phyloP scores from a whole-genome alignment of 2,797 vertebrate genomes.

The Etheostoma perlongum region DNA sequence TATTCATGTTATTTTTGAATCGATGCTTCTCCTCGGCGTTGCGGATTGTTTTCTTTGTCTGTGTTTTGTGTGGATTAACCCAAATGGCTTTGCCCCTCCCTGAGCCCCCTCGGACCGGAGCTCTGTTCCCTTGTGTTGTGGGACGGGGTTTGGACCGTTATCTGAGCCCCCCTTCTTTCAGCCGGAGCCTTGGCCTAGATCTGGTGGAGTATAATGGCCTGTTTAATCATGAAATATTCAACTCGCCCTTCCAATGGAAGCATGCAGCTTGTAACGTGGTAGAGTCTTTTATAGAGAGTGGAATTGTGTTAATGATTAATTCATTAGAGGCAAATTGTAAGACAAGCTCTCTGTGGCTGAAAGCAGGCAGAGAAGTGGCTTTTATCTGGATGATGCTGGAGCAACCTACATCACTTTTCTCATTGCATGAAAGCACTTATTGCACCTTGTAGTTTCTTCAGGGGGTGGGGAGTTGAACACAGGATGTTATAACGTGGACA shows the following conservation, averaged over 20 bases:
- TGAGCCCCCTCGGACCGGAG: constrained; percentile 60
- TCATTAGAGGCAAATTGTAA: constrained; percentile 66
- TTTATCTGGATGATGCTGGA: constrained; percentile 39
- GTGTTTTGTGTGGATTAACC: constrained; percentile 79
- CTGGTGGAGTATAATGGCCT: constrained; percentile 73
- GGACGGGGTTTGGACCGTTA: constrained; percentile 81
- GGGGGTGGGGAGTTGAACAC: constrained; percentile 53
- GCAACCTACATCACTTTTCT: constrained; percentile 35
- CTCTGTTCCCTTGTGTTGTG: constrained; percentile 60
- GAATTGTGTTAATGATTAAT: constrained; percentile 73
- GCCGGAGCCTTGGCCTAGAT: constrained; percentile 83
- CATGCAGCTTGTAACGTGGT: constrained; percentile 65
- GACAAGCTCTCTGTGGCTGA: constrained; percentile 31
- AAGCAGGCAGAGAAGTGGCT: constrained; percentile 39
- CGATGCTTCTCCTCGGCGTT: constrained; percentile 23
- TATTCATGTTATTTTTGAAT: constrained; percentile 1
- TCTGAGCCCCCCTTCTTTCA: constrained; percentile 65
- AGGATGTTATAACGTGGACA: constrained; percentile 84
- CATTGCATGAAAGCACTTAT: constrained; percentile 31
- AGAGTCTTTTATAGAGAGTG: constrained; percentile 70
- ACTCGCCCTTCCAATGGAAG: constrained; percentile 59
- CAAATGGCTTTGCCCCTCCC: constrained; percentile 74
- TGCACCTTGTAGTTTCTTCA: constrained; percentile 45
- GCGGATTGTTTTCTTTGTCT: constrained; percentile 61
- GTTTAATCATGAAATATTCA: constrained; percentile 86